Percentiles rank a stretch among this genome's conserved stretches.
Conservation (phyloP, 2,888 invertebrate genomes). For the Theretra japonica region DNA sequence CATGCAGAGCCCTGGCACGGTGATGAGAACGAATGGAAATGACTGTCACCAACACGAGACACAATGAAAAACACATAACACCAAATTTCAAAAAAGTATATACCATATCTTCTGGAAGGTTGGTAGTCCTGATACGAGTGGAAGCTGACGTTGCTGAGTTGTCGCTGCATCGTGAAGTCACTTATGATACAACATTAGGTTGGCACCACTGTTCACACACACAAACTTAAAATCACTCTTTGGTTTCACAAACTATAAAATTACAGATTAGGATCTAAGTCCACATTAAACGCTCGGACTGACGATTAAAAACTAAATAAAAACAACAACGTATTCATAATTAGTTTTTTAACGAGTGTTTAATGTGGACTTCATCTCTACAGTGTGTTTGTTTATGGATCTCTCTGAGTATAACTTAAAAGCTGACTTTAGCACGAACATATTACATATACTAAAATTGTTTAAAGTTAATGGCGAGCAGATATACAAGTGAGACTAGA, state of each 20-base stretch:
- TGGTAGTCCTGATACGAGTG: slow-evolving; percentile 81
- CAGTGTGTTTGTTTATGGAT: slow-evolving; percentile 15
- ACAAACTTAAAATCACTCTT: slow-evolving; percentile 26
- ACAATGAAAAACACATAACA: not conserved
- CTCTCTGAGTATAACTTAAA: not conserved
- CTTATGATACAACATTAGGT: slow-evolving; percentile 51
- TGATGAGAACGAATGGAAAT: not conserved
- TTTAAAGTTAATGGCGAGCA: too few species aligned
- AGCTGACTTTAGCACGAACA: not conserved
- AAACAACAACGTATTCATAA: not conserved
- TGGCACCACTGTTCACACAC: slow-evolving; percentile 43
- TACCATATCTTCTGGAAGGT: slow-evolving; percentile 75
- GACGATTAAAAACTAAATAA: not conserved
- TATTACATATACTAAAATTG: not conserved
- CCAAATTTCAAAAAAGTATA: slow-evolving; percentile 4
- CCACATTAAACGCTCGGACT: not conserved
- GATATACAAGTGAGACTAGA: too few species aligned
- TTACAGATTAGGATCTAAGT: not conserved
- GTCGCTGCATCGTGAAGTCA: slow-evolving; percentile 71
- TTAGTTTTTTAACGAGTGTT: not conserved
- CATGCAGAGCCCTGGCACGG: not conserved
- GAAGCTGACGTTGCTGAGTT: slow-evolving; percentile 78
- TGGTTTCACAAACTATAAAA: slow-evolving; percentile 22
- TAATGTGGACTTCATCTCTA: not conserved
- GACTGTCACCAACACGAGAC: slow-evolving; percentile 11